Evolutionary conservation across 2,888 invertebrate genomes (phyloP), one percentile per base, ranked within the genome.

Genomic region (Nymphalis polychloros): DNA sequence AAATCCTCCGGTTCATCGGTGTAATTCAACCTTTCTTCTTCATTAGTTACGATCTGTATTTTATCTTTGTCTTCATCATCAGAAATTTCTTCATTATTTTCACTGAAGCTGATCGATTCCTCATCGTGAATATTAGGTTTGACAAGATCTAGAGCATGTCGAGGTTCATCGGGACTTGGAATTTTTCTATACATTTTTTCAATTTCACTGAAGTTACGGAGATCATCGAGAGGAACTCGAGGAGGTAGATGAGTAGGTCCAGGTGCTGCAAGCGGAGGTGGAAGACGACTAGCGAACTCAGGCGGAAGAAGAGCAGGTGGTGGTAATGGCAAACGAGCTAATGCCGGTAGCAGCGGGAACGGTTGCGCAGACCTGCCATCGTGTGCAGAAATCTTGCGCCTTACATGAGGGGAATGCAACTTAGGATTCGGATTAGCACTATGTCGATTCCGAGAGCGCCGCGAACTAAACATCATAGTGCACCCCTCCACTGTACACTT

Each of bases 351-450:
- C 74, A 97, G 88, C 68, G 96, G 94, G 81, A 97, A 97, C 64
- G 97, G 95, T 90, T 97, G 95, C 57, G 97, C 93, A 65, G 97
- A 97, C 64, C 98, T 93, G n/a, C 97, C 97, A 85, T 98, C 97
- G 84, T 98, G 97, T 8, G 97, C 97, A 16, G 97, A 97, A 74
- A 98, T 97, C 92, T 98, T 98, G 75, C 98, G 94, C 65, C 98
- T 94, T 75, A 98, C 94, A 85, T 98, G 98, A n/a, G 98, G 98
- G 76, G 98, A 98, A 89, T 99, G 98, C 64, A 99, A 90, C 89
- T 98, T 99, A 0, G 98, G 98, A 87, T 99, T 99, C 1, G 98
- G 98, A 88, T 99, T 99, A 64, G 98, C 98, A 89, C 97, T 98
- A 92, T 99, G 99, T 35, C 99, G 94, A 84, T 99, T 99, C 65